A percentile compares a stretch with the other conserved stretches of the same genome.
phyloP scores from a whole-genome alignment of 2,797 vertebrate genomes.

The Hydrolagus colliei region DNA sequence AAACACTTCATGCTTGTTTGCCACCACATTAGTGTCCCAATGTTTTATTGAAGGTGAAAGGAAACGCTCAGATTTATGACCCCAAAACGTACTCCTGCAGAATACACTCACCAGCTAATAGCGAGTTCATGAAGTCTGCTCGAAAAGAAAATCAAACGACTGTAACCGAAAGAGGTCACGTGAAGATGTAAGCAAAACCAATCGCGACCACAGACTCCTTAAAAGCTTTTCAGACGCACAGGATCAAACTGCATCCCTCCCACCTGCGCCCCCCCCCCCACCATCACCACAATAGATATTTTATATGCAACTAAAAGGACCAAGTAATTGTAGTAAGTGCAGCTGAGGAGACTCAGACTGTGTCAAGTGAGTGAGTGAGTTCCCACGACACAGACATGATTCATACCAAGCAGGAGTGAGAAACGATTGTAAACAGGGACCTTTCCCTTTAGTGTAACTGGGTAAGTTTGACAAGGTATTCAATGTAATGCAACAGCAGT shows the following conservation, averaged over 20 bases:
- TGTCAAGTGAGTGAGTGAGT: too few species aligned
- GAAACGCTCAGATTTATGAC: not conserved
- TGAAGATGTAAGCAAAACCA: not conserved
- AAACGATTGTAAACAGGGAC: too few species aligned
- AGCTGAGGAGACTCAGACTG: too few species aligned
- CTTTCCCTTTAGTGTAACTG: too few species aligned
- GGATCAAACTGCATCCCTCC: not conserved
- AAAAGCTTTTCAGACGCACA: not conserved
- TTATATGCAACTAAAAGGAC: not conserved
- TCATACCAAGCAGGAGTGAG: too few species aligned
- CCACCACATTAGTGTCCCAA: not conserved
- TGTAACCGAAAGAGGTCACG: not conserved
- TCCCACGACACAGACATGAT: too few species aligned
- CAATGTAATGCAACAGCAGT: too few species aligned
- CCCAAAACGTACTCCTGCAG: not conserved
- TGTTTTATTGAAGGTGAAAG: conserved; percentile 23
- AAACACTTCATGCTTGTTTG: conserved; percentile 13
- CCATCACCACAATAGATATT: not conserved
- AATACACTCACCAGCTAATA: not conserved
- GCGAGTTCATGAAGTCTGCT: not conserved
- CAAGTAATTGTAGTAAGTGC: too few species aligned
- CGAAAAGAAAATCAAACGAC: not conserved
- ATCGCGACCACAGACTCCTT: not conserved
- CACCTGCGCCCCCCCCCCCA: too few species aligned
- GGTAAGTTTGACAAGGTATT: too few species aligned